Percentiles rank a stretch among this genome's conserved stretches.
Conservation (phyloP, 2,888 invertebrate genomes). For the Brachynemurus nebulosus region DNA sequence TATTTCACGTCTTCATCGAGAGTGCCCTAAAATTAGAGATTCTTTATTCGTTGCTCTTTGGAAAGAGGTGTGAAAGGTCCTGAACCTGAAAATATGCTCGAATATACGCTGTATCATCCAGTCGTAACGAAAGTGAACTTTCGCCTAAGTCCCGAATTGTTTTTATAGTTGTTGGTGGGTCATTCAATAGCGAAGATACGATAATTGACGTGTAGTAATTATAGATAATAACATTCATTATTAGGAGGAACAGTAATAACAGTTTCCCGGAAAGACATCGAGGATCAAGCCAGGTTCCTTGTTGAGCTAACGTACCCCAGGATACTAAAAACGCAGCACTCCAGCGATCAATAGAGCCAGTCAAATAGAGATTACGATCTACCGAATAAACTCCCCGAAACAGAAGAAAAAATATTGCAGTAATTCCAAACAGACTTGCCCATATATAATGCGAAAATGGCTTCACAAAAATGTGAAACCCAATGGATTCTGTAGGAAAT, state of each 20-base stretch:
- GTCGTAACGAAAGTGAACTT: conserved; percentile 36
- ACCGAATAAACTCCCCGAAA: not conserved
- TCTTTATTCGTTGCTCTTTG: too few species aligned
- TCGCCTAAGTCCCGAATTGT: conserved; percentile 36
- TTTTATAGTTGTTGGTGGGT: conserved; percentile 36
- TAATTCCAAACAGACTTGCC: not conserved
- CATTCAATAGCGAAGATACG: conserved; percentile 40
- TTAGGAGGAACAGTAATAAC: conserved; percentile 23
- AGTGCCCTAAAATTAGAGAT: conserved; percentile 13
- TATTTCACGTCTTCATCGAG: conserved; percentile 11
- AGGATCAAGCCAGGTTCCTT: conserved; percentile 14
- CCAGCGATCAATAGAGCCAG: not conserved
- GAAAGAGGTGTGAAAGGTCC: too few species aligned
- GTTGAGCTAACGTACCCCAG: not conserved
- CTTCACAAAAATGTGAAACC: not conserved
- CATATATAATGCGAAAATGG: not conserved
- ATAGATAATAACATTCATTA: conserved; percentile 33
- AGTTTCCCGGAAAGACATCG: conserved; percentile 22
- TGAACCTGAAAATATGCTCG: conserved; percentile 27
- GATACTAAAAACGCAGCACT: not conserved
- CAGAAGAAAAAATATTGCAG: not conserved
- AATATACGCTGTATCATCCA: conserved; percentile 36
- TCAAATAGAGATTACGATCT: not conserved
- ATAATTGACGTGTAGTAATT: conserved; percentile 46
- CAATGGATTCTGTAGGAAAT: not conserved